Evolutionary conservation across 2,888 invertebrate species (phyloP), one percentile per base, ranked within the genome.

Genomic region (Mayetiola destructor): DNA sequence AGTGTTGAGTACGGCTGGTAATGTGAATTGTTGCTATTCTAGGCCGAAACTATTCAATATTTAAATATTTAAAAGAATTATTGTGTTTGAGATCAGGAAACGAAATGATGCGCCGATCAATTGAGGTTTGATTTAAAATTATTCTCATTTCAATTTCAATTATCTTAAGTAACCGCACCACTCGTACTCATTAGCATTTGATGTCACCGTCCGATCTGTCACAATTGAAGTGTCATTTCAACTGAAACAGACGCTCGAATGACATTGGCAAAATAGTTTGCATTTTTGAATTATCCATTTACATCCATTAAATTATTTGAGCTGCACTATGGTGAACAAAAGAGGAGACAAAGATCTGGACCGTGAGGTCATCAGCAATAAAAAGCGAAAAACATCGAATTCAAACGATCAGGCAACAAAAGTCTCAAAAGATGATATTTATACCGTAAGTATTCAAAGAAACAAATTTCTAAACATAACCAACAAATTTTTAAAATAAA

Each of bases 341-440:
- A n/a, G 30, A 8, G 36, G 29, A 40, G 57, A 57, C 1, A 59
- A 59, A 39, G 58, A 58, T 9, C 10, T 55, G 1, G 56, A 57
- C 32, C 54, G 30, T 16, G 59, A 59, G 16, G 29, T 20, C 6
- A 48, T n/a, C 36, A 58, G 58, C 14, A 42, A 23, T 52, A 56
- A 57, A 30, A 59, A 59, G 54, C 58, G 58, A 16, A 54, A 55
- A 48, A 57, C 56, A 53, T 10, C 42, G 2, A 52, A 20, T 18
- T 14, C 20, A 9, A 36, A 36, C 12, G 18, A 58, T 63, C 72
- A 16, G 64, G 74, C 6, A 71, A 60, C 59, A 6, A 75, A 75
- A 56, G 61, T 64, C 57, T 63, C 69, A 12, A 75, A 75, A 57
- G 71, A 68, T 14, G 80, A 81, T 69, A 71, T 80, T 59, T 81